Base-by-base conservation (phyloP, 2,888 invertebrate species). In the Rhabditoides inermis region DNA sequence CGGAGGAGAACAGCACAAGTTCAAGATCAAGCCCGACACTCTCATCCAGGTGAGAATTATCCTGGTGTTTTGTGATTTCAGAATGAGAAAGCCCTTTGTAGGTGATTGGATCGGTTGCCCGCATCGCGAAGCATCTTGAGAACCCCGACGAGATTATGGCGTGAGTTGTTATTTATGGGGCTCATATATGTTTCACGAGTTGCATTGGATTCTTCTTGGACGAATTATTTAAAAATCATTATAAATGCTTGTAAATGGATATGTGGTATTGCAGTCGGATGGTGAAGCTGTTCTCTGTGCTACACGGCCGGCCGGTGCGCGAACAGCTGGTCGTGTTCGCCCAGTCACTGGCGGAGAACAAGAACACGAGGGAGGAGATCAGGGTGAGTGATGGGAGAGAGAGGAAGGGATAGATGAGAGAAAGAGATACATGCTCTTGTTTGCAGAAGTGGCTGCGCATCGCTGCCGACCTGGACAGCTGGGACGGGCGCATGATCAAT, bases 401-500 rank as follows among this genome's bases (percentile, higher is more conserved):
- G 27, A n/a, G 20, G 6, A 20, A 27, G 15, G 45, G n/a, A 7
- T n/a, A 7, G 5, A 20, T 39, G 15, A 23, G 26, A 10, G 23
- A 25, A 47, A 20, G 37, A 47, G 36, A 45, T 44, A 23, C 10
- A 44, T 20, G n/a, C n/a, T 42, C 20, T 39, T 15, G 12, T 48
- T 32, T 49, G 23, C 35, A 57, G 54, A 35, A 25, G 12, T 26
- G 22, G 0, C 27, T 52, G 5, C 55, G 49, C 28, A 23, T 49
- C 23, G 23, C 56, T 6, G 61, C 68, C 6, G 65, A 86, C 76
- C 82, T 92, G 67, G 94, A 94, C 78, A 85, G 91, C 0, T 90
- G 85, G 82, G 87, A 92, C 78, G 82, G 83, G 41, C 84, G 85
- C 60, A 87, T 87, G 84, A 82, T 92, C n/a, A 91, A 92, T 68